phyloP scores from a whole-genome alignment of 2,113 vertebrate species.

The Paramisgurnus dabryanus region DNA sequence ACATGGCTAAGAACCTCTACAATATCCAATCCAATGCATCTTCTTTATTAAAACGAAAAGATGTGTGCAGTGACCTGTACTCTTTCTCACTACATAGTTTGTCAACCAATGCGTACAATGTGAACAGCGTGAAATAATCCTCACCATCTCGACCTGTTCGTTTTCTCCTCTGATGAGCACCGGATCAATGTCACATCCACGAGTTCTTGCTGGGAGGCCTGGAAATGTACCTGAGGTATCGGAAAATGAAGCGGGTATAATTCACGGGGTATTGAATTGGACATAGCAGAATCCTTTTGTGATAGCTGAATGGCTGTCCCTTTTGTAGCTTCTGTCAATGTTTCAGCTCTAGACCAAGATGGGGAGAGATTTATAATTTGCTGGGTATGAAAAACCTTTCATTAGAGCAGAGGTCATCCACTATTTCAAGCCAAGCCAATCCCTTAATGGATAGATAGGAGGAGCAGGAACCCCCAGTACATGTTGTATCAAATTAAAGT shows the following conservation, averaged over 20 bases:
- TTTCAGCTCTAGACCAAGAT: conserved; percentile 50
- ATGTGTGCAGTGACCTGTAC: conserved; percentile 5
- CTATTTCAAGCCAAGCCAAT: no score
- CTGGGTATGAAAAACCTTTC: conserved; percentile 35
- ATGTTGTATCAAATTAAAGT: no score
- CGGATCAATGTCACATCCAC: conserved; percentile 30
- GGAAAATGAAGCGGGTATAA: conserved; percentile 3
- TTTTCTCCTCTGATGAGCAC: conserved; percentile 21
- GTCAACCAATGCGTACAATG: neutral
- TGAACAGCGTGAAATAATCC: conserved; percentile 33
- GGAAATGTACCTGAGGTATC: conserved; percentile 15
- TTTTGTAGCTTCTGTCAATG: conserved; percentile 53
- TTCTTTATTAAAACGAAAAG: neutral
- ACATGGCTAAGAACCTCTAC: neutral
- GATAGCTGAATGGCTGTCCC: conserved; percentile 20
- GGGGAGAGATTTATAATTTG: conserved; percentile 65
- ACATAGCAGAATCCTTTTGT: conserved; percentile 31
- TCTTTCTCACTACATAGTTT: neutral
- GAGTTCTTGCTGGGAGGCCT: neutral
- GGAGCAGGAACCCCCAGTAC: no score
- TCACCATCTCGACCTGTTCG: neutral
- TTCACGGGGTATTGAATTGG: conserved; percentile 43
- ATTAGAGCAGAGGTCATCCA: no score
- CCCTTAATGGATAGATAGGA: no score
- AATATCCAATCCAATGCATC: neutral